Conservation (phyloP, 2,113 vertebrate genomes). For the Acinonyx jubatus region DNA sequence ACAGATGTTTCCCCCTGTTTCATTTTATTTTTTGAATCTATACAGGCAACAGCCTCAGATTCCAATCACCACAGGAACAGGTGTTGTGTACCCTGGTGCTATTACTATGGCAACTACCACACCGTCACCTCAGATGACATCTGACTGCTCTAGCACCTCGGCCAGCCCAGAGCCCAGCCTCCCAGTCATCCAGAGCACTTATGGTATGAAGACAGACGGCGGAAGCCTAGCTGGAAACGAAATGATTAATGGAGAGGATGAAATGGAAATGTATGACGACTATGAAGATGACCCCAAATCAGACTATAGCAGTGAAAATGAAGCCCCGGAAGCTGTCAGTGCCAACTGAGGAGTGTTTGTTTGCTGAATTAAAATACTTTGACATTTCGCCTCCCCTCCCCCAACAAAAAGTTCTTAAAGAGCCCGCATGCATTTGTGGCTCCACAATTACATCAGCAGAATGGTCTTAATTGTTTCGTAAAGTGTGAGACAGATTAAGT, state of each 20-base stretch:
- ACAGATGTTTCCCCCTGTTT: not conserved
- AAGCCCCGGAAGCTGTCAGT: constrained; percentile 95
- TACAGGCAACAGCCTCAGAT: constrained; percentile 95
- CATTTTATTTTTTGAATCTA: constrained; percentile 68
- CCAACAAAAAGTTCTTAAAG: constrained; percentile 90
- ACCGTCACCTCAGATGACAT: constrained; percentile 98
- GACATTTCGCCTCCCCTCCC: constrained; percentile 84
- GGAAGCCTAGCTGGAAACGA: constrained; percentile 90
- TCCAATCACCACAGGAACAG: constrained; percentile 96
- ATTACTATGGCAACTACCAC: constrained; percentile 97
- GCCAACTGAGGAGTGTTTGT: constrained; percentile 93
- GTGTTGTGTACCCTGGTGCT: constrained; percentile 97
- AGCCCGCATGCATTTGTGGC: constrained; percentile 98
- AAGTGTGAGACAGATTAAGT: constrained; percentile 96
- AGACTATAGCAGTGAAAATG: constrained; percentile 99
- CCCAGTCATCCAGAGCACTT: constrained; percentile 99
- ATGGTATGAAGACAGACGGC: constrained; percentile 96
- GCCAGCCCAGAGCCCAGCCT: constrained; percentile 98
- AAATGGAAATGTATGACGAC: constrained; percentile 99
- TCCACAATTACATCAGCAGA: constrained; percentile 96
- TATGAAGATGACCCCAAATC: constrained; percentile 99
- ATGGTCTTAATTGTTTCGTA: constrained; percentile 99
- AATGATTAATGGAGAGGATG: constrained; percentile 95
- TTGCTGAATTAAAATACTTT: constrained; percentile 87
- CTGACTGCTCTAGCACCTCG: constrained; percentile 98